Evolutionary conservation across 1,140 invertebrate species (phyloP).

Genomic region (Heterodera carotae): DNA sequence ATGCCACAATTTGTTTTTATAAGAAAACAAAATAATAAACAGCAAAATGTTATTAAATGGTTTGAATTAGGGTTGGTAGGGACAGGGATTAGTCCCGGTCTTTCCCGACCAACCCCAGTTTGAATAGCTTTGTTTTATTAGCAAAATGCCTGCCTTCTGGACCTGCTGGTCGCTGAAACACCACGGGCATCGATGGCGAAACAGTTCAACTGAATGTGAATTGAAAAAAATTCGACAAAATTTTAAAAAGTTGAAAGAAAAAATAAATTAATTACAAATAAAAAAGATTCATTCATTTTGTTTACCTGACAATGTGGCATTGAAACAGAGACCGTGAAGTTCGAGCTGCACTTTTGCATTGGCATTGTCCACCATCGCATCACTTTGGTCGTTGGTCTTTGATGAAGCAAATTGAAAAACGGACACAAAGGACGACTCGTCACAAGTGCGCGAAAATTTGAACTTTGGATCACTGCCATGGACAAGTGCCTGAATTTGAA

Average conservation of each 20-base stretch:
- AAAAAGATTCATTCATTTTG: neutral
- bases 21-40: no score
- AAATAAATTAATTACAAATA: neutral
- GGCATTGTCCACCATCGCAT: neutral
- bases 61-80: no score
- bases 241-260: neutral
- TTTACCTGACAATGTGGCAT: neutral
- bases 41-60: no score
- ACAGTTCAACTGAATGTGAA: neutral
- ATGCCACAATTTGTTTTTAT: no score
- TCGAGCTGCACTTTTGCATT: neutral
- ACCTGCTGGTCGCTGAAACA: neutral
- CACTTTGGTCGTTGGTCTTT: neutral
- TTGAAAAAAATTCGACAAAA: no score
- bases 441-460: neutral
- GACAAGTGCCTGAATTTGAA: neutral
- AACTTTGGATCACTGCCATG: neutral
- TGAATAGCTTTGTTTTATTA: no score
- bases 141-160: neutral
- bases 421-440: neutral
- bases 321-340: neutral
- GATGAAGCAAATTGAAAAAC: neutral
- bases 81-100: no score
- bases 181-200: neutral
- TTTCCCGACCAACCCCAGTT: no score